Conservation (phyloP, 2,888 invertebrate genomes). For the Parnassius mnemosyne region DNA sequence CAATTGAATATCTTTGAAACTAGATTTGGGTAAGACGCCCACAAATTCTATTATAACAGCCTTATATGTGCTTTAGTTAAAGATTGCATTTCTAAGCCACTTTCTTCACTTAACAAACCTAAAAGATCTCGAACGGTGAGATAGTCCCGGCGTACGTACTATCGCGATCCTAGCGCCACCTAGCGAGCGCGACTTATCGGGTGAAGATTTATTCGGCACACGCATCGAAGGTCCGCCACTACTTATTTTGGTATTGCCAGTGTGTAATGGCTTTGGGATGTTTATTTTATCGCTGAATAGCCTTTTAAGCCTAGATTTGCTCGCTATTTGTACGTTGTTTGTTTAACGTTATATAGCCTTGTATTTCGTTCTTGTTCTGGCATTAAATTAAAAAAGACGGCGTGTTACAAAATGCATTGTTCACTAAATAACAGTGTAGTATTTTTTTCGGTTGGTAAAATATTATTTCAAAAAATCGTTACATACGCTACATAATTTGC, state of each 20-base stretch:
- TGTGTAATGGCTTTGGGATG: conserved; percentile 28
- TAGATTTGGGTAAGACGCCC: not conserved
- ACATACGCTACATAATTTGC: too few species aligned
- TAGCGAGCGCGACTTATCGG: conserved; percentile 51
- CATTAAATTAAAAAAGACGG: not conserved
- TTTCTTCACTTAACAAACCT: conserved; percentile 16
- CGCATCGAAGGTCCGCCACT: conserved; percentile 36
- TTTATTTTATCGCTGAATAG: conserved; percentile 31
- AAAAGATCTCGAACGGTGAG: conserved; percentile 18
- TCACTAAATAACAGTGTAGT: too few species aligned
- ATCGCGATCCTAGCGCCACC: conserved; percentile 44
- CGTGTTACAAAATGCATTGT: too few species aligned
- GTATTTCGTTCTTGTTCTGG: conserved; percentile 8
- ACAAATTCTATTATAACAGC: conserved; percentile 9
- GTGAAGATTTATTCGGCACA: conserved; percentile 55
- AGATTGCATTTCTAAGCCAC: not conserved
- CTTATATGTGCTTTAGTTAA: conserved; percentile 15
- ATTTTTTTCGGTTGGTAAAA: too few species aligned
- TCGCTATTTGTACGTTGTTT: conserved; percentile 21
- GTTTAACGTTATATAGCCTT: conserved; percentile 12
- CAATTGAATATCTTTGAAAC: not conserved
- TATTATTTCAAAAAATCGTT: too few species aligned
- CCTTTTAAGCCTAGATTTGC: conserved; percentile 21
- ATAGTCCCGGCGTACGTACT: conserved; percentile 15
- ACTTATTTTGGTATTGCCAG: conserved; percentile 42